Evolutionary conservation across 2,113 vertebrate species (phyloP).

Genomic region (Ictalurus punctatus): DNA sequence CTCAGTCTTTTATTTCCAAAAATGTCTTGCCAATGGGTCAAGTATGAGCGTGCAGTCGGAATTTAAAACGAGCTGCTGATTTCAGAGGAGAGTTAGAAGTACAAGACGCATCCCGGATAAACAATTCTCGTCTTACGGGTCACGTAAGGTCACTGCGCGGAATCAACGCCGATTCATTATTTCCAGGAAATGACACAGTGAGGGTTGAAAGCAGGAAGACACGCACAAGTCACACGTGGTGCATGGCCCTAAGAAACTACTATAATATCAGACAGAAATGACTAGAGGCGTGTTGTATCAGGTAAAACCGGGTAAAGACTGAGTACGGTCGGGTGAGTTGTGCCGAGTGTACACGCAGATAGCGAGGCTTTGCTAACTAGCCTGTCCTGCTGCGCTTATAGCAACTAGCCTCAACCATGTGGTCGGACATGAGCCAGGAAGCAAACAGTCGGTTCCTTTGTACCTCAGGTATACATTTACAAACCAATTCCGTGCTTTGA

Average conservation of each 20-base stretch:
- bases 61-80: background rate
- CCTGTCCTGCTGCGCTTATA: background rate
- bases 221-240: conserved; percentile 67
- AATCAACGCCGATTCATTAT: background rate
- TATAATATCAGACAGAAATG: too few relatives aligned
- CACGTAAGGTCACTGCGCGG: background rate
- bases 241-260: background rate
- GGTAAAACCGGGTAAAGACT: too few relatives aligned
- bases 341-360: too few relatives aligned
- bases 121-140: background rate
- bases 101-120: background rate
- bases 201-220: conserved; percentile 36
- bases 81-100: background rate
- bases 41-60: background rate
- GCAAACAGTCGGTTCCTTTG: conserved; percentile 17
- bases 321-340: background rate
- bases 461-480: background rate
- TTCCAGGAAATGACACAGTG: conserved; percentile 22
- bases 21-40: background rate
- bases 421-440: conserved; percentile 73
- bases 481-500: background rate
- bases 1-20: conserved; percentile 10
- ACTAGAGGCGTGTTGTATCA: too few relatives aligned
- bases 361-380: background rate
- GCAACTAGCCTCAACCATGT: conserved; percentile 72